phyloP scores from a whole-genome alignment of 2,797 vertebrate genomes.

The Oceanodroma leucorhoa region DNA sequence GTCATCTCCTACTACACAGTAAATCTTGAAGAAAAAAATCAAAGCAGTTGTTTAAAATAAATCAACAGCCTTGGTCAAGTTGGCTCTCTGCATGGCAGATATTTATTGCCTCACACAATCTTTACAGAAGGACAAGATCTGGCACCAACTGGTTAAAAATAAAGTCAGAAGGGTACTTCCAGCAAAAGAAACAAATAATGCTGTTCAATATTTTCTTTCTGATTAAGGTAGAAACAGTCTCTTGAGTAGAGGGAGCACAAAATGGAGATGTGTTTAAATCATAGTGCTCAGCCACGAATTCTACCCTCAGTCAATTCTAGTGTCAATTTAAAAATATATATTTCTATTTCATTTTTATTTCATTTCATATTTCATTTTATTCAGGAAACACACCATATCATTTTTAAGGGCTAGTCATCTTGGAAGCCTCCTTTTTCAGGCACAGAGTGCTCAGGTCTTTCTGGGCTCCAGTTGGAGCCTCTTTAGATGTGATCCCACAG shows the following conservation, averaged over 20 bases:
- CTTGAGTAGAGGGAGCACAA: background rate
- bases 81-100: background rate
- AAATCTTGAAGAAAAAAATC: constrained; percentile 3
- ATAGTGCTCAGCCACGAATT: background rate
- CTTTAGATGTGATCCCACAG: background rate
- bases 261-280: background rate
- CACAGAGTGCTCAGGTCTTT: background rate
- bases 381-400: background rate
- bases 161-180: background rate
- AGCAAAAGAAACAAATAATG: background rate
- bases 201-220: background rate
- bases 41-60: constrained; percentile 30
- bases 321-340: background rate
- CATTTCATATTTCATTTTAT: background rate
- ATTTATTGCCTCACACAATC: background rate
- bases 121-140: background rate
- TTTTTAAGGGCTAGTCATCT: background rate
- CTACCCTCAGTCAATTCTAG: background rate
- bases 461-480: background rate
- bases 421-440: background rate
- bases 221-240: background rate
- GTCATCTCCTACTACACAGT: constrained; percentile 8
- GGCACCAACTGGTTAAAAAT: background rate
- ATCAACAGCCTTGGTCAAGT: background rate
- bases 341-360: background rate